Evolutionary conservation across 2,113 vertebrate genomes (phyloP).

Genomic region (Hassar affinis): DNA sequence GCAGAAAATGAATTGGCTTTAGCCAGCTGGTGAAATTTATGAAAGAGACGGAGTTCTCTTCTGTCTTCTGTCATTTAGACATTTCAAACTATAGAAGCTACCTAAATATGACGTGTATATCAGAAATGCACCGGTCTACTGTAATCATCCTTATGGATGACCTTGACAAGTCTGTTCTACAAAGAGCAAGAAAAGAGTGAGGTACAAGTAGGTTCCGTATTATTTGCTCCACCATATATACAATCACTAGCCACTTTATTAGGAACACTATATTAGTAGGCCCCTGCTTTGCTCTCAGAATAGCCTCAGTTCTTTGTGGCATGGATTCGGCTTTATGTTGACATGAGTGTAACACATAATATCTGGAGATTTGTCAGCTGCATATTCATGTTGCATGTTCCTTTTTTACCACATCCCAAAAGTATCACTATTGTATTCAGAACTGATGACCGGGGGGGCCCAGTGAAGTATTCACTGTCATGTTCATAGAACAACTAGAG

Average conservation of each 20-base stretch:
- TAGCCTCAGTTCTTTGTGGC: not conserved
- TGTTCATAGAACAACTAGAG: not conserved
- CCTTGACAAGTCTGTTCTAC: conserved; percentile 9
- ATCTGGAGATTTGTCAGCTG: not conserved
- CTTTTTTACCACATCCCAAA: not conserved
- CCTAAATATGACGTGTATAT: not conserved
- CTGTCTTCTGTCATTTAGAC: not conserved
- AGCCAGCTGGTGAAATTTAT: conserved; percentile 3
- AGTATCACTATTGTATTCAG: not conserved
- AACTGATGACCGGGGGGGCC: not conserved
- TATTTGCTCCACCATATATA: not conserved
- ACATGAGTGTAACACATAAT: not conserved
- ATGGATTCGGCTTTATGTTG: not conserved
- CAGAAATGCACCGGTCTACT: conserved; percentile 12
- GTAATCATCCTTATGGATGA: not conserved
- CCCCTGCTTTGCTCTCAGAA: no score
- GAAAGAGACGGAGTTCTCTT: not conserved
- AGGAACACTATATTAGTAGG: not conserved
- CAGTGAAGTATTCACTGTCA: not conserved
- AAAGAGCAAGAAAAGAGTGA: not conserved
- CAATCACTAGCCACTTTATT: not conserved
- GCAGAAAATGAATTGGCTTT: conserved; percentile 25
- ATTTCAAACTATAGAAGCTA: conserved; percentile 15
- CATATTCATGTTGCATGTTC: not conserved
- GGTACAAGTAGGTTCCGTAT: not conserved